Evolutionary conservation across 2,797 vertebrate species (phyloP).

Genomic region (Microcaecilia unicolor): DNA sequence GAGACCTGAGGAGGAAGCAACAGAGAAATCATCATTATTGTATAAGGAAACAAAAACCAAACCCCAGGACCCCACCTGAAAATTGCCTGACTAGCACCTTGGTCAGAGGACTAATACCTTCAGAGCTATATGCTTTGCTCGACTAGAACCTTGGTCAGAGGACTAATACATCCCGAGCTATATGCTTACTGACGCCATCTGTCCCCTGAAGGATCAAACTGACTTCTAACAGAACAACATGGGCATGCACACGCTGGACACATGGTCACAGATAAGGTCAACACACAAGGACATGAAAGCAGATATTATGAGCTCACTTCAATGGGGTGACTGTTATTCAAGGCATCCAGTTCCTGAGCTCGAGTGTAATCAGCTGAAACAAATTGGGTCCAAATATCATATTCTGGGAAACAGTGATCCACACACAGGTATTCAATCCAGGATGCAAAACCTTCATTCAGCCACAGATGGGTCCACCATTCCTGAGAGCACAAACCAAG

Average conservation of each 20-base stretch:
- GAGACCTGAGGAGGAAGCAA: constrained; percentile 62
- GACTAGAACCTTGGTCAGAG: too few relatives aligned
- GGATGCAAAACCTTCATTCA: constrained; percentile 96
- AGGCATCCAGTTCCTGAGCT: constrained; percentile 90
- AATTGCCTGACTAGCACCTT: too few relatives aligned
- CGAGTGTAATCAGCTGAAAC: constrained; percentile 95
- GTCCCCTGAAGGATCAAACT: too few relatives aligned
- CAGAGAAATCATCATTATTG: neutral
- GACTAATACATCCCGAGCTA: too few relatives aligned
- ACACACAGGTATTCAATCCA: constrained; percentile 98
- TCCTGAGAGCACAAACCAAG: constrained; percentile 57
- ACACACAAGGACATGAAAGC: neutral
- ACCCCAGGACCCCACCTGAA: too few relatives aligned
- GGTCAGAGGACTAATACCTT: too few relatives aligned
- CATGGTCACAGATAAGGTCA: too few relatives aligned
- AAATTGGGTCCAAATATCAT: constrained; percentile 98
- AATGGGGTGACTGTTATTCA: constrained; percentile 97
- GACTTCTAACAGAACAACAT: too few relatives aligned
- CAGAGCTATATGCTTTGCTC: too few relatives aligned
- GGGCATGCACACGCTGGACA: too few relatives aligned
- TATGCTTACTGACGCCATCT: too few relatives aligned
- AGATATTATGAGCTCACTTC: constrained; percentile 72
- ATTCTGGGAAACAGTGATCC: constrained; percentile 96
- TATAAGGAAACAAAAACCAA: too few relatives aligned
- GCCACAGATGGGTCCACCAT: constrained; percentile 98